Conservation (phyloP, 2,113 vertebrate species). For the Stictonetta naevosa region DNA sequence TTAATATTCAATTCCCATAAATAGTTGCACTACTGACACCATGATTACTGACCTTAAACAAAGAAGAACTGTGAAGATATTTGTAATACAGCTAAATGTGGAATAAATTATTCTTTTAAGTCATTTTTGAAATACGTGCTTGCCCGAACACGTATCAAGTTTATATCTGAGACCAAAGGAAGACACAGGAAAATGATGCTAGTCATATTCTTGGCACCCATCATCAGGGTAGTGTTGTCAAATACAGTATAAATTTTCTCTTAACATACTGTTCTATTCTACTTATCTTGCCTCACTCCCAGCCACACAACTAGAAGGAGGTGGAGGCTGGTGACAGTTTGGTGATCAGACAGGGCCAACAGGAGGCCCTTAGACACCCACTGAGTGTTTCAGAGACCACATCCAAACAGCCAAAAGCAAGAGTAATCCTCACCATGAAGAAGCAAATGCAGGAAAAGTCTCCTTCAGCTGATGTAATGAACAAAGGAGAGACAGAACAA, state of each 20-base stretch:
- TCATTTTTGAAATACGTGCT: slow-evolving; percentile 20
- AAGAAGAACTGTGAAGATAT: not conserved
- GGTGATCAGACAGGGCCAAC: not conserved
- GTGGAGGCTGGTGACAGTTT: not conserved
- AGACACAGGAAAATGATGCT: slow-evolving; percentile 27
- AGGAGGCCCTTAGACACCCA: not conserved
- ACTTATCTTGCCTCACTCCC: slow-evolving; percentile 5
- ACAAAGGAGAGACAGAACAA: not conserved
- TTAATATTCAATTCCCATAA: not conserved
- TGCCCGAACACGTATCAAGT: slow-evolving; percentile 43
- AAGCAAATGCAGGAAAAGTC: not conserved
- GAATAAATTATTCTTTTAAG: slow-evolving; percentile 9
- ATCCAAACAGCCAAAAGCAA: not conserved
- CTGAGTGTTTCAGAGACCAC: not conserved
- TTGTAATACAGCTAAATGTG: not conserved
- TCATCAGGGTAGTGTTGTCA: slow-evolving; percentile 27
- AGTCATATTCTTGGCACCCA: slow-evolving; percentile 64
- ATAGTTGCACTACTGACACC: not conserved
- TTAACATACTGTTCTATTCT: not conserved
- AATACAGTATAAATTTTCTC: slow-evolving; percentile 27
- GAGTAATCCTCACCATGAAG: not conserved
- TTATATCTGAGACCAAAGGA: slow-evolving; percentile 40
- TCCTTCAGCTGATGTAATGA: not conserved
- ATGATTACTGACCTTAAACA: not conserved
- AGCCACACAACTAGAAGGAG: not conserved